Conservation (phyloP, 2,113 vertebrate genomes). For the Corythoichthys intestinalis region DNA sequence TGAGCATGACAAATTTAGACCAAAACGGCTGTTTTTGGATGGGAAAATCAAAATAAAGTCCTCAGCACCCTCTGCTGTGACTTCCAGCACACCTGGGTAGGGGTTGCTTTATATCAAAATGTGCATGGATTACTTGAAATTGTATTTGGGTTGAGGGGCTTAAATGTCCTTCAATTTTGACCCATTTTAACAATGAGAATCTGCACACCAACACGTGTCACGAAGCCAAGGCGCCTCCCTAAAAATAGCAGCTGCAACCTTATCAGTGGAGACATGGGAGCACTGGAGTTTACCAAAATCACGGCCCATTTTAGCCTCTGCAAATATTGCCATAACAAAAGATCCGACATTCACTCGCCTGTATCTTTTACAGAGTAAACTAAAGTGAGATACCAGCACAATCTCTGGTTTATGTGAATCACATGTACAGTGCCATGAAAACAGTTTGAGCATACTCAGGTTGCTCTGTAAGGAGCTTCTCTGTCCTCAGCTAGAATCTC, state of each 20-base stretch:
- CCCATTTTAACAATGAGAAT: neutral
- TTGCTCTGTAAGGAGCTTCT: too few species aligned
- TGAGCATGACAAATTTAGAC: too few species aligned
- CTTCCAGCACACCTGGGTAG: too few species aligned
- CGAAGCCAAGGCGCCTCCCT: conserved; percentile 15
- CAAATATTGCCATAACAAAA: neutral
- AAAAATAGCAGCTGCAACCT: conserved; percentile 54
- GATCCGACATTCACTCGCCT: neutral
- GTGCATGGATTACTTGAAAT: neutral
- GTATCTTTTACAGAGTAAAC: neutral
- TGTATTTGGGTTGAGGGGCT: neutral
- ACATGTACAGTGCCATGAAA: too few species aligned
- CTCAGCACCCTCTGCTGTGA: too few species aligned
- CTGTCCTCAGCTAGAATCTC: too few species aligned
- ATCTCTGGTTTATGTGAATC: too few species aligned
- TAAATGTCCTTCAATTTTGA: neutral
- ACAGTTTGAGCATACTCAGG: too few species aligned
- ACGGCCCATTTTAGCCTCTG: neutral
- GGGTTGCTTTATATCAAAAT: too few species aligned
- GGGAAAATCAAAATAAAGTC: too few species aligned
- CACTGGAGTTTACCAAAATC: neutral
- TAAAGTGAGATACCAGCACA: too few species aligned
- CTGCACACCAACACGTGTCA: conserved; percentile 1
- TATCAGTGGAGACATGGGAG: conserved; percentile 10
- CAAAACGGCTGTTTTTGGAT: too few species aligned